A percentile compares a stretch with the other conserved stretches of the same genome.
These are phyloP conservation scores for Euleptes europaea DNA, from an alignment of 2,113 vertebrate genomes.

Conservation along the genomic window DNA sequence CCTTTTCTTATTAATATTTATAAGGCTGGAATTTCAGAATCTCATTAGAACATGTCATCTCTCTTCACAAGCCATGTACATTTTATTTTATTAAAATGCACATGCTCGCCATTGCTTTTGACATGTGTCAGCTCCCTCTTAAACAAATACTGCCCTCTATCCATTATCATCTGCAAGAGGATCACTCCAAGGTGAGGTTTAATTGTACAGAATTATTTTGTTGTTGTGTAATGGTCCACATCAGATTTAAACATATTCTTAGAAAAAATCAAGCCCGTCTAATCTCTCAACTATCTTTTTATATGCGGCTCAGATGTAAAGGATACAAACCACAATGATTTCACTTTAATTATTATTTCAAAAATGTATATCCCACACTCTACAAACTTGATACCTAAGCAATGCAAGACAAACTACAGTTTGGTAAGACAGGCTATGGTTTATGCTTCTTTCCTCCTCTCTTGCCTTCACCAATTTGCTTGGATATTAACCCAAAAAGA, in stretches of 20 bases:
- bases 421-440: no score
- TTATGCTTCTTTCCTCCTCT: no score
- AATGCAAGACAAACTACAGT: no score
- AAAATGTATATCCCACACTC: no score
- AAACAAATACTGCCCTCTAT: background rate
- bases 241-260: background rate
- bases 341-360: no score
- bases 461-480: no score
- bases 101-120: background rate
- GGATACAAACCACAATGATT: no score
- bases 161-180: background rate
- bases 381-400: no score
- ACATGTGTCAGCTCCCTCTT: background rate
- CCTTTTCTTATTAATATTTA: constrained; percentile 12
- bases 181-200: background rate
- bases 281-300: background rate
- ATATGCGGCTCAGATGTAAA: no score
- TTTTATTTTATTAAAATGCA: background rate
- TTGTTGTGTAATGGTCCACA: background rate
- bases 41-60: background rate
- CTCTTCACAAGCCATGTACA: background rate
- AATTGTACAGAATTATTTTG: background rate
- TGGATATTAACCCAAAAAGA: no score
- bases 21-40: constrained; percentile 3
- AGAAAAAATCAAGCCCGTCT: background rate